phyloP scores from a whole-genome alignment of 2,797 vertebrate species.

The Crypturellus tataupa region DNA sequence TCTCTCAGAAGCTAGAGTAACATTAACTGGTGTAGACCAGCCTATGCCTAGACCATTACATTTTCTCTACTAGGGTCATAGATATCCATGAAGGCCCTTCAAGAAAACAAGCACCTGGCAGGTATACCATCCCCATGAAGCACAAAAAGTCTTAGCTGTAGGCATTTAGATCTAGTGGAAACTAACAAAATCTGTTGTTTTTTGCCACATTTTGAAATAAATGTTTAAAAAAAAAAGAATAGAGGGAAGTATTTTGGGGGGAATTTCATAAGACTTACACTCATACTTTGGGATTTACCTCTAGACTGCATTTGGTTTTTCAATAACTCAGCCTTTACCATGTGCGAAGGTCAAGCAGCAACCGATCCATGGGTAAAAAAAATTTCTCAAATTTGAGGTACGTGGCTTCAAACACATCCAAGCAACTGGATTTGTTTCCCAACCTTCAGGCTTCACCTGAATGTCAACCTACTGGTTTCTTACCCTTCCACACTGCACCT shows the following conservation, averaged over 20 bases:
- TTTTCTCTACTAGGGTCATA: constrained; percentile 58
- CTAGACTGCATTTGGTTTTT: not conserved
- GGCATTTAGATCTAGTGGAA: not conserved
- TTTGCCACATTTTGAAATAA: not conserved
- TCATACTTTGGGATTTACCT: not conserved
- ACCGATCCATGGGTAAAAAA: not conserved
- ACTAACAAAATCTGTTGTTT: not conserved
- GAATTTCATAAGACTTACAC: not conserved
- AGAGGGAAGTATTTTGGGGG: not conserved
- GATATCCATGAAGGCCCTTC: constrained; percentile 32
- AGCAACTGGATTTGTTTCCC: not conserved
- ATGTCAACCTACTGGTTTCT: too few species aligned
- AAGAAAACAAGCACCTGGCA: not conserved
- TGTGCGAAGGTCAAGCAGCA: not conserved
- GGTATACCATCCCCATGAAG: not conserved
- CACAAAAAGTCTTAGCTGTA: not conserved
- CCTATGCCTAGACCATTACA: constrained; percentile 14
- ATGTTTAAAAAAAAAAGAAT: fast-evolving
- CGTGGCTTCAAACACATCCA: not conserved
- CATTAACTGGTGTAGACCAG: not conserved
- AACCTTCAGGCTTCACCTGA: not conserved
- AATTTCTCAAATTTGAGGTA: not conserved
- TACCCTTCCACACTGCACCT: too few species aligned
- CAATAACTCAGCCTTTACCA: not conserved
- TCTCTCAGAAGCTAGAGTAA: not conserved